phyloP scores from a whole-genome alignment of 2,888 invertebrate species.

The Parnassius glacialis region DNA sequence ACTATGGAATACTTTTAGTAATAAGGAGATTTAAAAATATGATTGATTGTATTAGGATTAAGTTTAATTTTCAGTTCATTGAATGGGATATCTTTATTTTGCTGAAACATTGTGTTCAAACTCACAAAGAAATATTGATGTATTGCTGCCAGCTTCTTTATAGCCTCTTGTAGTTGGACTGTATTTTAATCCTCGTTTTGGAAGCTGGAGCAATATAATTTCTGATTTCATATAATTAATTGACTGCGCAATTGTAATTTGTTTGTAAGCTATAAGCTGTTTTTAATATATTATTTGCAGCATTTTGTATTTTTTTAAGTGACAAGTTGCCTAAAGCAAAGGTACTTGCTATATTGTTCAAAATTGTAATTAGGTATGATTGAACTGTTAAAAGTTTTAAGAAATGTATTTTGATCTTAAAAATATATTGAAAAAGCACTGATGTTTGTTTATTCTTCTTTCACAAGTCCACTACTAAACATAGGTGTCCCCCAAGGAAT shows the following conservation, averaged over 20 bases:
- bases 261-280: slow-evolving; percentile 57
- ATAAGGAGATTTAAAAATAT: slow-evolving; percentile 73
- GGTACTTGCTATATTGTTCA: slow-evolving; percentile 48
- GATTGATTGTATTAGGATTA: slow-evolving; percentile 66
- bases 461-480: too few species aligned
- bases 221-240: slow-evolving; percentile 39
- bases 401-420: slow-evolving; percentile 79
- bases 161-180: slow-evolving; percentile 19
- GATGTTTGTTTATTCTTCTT: slow-evolving; percentile 44
- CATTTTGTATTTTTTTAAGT: slow-evolving; percentile 66
- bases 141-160: slow-evolving; percentile 43
- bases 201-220: slow-evolving; percentile 51
- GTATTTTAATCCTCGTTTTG: slow-evolving; percentile 14
- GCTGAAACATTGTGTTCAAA: slow-evolving; percentile 48
- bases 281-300: slow-evolving; percentile 58
- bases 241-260: slow-evolving; percentile 37
- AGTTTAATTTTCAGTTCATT: slow-evolving; percentile 66
- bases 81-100: slow-evolving; percentile 61
- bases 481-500: too few species aligned
- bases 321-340: slow-evolving; percentile 53
- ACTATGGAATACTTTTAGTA: slow-evolving; percentile 60
- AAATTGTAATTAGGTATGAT: slow-evolving; percentile 72
- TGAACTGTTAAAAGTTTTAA: slow-evolving; percentile 75
- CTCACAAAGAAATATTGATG: slow-evolving; percentile 36
- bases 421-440: slow-evolving; percentile 72